Conservation (phyloP, 2,113 vertebrate species). For the Callospermophilus lateralis region DNA sequence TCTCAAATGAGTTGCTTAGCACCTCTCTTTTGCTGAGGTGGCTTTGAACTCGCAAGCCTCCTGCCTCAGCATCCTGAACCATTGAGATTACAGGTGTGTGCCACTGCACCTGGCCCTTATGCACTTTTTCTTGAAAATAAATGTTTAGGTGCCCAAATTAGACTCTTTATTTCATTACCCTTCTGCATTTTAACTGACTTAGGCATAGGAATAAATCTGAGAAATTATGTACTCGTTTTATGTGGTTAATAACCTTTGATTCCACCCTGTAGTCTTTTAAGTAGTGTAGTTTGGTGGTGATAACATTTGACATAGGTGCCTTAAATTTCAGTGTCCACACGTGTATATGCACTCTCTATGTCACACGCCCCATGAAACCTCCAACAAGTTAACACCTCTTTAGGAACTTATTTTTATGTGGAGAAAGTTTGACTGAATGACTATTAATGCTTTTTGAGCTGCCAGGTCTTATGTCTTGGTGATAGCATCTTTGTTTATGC, state of each 20-base stretch:
- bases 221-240: background rate
- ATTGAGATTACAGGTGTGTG: no score
- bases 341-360: background rate
- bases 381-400: background rate
- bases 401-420: background rate
- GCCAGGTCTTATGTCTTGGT: background rate
- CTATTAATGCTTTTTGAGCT: background rate
- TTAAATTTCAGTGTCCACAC: background rate
- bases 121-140: background rate
- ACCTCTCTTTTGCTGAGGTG: no score
- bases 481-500: background rate
- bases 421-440: background rate
- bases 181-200: slow-evolving; percentile 27
- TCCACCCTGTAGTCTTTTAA: no score
- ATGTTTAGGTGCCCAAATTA: background rate
- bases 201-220: slow-evolving; percentile 8
- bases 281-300: background rate
- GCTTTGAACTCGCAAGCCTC: no score
- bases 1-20: no score
- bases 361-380: background rate
- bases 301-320: background rate
- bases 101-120: no score
- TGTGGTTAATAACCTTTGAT: background rate
- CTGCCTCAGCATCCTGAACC: no score
- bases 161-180: background rate